These are phyloP conservation scores for Calidris pygmaea DNA, from an alignment of 2,113 vertebrate species.

Conservation along the genomic window DNA sequence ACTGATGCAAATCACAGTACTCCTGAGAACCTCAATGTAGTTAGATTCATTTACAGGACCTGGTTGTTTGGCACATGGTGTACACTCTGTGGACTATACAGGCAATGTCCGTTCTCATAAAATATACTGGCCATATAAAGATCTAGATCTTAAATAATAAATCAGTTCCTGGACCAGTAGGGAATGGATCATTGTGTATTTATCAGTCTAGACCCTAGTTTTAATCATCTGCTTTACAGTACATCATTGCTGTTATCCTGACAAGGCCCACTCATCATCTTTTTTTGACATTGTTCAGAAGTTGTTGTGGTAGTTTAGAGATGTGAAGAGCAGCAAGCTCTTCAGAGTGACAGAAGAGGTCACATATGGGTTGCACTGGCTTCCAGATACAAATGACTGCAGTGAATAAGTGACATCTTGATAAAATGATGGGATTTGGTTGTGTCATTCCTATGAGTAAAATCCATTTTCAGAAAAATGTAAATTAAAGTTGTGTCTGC, in stretches of 20 bases:
- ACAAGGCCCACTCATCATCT: neutral
- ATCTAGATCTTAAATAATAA: neutral
- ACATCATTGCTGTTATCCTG: neutral
- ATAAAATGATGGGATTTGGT: neutral
- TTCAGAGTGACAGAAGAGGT: neutral
- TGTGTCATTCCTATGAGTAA: neutral
- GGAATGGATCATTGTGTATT: neutral
- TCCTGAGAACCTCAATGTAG: neutral
- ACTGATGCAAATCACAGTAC: neutral
- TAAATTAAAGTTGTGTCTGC: neutral
- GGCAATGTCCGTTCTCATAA: neutral
- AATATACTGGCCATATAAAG: neutral
- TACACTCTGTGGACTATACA: neutral
- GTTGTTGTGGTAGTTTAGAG: neutral
- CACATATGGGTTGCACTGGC: neutral
- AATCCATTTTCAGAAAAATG: neutral
- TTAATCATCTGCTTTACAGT: slow-evolving; percentile 17
- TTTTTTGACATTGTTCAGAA: neutral
- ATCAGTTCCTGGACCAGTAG: neutral
- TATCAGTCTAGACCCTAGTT: neutral
- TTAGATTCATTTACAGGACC: neutral
- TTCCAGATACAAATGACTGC: neutral
- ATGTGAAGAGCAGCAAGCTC: neutral
- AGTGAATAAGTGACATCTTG: neutral
- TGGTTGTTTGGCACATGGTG: neutral